Evolutionary conservation across 2,797 vertebrate genomes (phyloP).

Genomic region (Scyliorhinus canicula): DNA sequence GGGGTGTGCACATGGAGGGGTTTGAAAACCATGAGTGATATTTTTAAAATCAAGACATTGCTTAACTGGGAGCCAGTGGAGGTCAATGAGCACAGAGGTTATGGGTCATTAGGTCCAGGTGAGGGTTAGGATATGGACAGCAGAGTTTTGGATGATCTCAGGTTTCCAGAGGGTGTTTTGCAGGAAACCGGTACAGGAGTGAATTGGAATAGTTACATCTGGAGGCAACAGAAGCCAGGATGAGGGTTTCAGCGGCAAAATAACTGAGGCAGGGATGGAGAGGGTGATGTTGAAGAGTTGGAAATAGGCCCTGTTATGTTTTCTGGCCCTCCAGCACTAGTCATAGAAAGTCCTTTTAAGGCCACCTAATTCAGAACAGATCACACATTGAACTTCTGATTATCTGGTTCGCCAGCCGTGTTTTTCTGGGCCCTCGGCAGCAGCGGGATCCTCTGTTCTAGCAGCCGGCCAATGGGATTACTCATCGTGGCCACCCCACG

Average conservation of each 20-base stretch:
- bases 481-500: too few species aligned
- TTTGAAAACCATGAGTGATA: background rate
- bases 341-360: background rate
- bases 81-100: background rate
- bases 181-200: background rate
- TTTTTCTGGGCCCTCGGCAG: too few species aligned
- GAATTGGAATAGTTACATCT: background rate
- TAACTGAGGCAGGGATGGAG: too few species aligned
- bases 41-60: background rate
- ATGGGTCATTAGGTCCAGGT: background rate
- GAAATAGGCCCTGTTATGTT: background rate
- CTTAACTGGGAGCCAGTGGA: background rate
- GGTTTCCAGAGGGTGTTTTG: background rate
- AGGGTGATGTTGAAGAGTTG: too few species aligned
- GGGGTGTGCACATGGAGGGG: background rate
- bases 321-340: background rate
- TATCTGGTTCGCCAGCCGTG: too few species aligned
- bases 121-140: background rate
- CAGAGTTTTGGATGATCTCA: background rate
- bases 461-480: too few species aligned
- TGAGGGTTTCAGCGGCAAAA: too few species aligned
- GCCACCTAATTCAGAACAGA: background rate
- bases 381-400: background rate
- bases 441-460: too few species aligned
- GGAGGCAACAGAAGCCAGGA: too few species aligned